Evolutionary conservation across 2,797 vertebrate species (phyloP), one percentile per base, ranked within the genome.

Genomic region (Etheostoma perlongum): DNA sequence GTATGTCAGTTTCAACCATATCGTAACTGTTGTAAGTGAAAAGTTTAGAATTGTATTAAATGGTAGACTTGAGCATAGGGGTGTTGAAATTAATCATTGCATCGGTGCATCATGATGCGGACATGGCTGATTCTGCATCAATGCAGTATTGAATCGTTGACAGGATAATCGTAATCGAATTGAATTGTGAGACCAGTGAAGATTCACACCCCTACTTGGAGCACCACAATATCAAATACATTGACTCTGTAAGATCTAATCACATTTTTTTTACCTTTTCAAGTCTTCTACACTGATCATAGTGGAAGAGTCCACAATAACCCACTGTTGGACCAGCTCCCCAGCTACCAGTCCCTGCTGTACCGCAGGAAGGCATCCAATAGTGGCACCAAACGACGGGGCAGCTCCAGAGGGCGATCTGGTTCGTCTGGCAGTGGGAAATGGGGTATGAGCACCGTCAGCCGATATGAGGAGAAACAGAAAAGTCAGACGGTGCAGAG

Each of bases 251-350:
- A 51, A 13, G 2, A 46, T 57, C 16, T 81, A 16, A 78, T 60
- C 6, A 1, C 14, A 13, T 67, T 62, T 54, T 54, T 0, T 79
- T 21, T 7, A 6, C 25, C 4, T 75, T 66, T 70, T 19, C 44
- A 88, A 95, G 95, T 95, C 27, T 95, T 96, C 76, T 89, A 63
- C 90, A 88, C 89, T 14, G 89, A 92, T 58, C 80, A 21, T 0
- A 88, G 79, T 19, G 89, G 90, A 18, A 88, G 69, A 6, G 65
- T 88, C 47, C 85, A 80, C 49, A 91, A 90, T 68, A 96, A 95
- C 87, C 95, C 88, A 0, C 94, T 99, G 84, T 89, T 99, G 87
- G 96, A 97, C 89, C 94, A 99, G 93, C 85, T 99, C 46, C 98
- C 98, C 77, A 99, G 98, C 87, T 98, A 96, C 92, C 96, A 88